phyloP scores from a whole-genome alignment of 2,797 vertebrate genomes.

The Hyperoplus immaculatus region DNA sequence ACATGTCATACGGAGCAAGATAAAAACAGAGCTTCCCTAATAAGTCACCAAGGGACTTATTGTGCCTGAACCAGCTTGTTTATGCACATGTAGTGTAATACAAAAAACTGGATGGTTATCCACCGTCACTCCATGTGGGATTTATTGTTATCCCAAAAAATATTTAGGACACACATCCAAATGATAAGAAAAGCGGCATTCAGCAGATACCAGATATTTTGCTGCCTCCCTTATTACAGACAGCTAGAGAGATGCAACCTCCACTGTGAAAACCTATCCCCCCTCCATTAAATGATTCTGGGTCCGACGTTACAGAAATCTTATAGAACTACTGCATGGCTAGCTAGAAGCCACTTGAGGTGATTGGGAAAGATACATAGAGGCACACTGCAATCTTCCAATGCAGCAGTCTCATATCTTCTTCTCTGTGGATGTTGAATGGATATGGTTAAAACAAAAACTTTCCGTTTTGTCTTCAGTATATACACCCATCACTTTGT shows the following conservation, averaged over 20 bases:
- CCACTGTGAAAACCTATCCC: neutral
- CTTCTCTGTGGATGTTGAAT: neutral
- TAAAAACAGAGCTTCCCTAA: slow-evolving; percentile 28
- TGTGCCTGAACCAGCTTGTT: neutral
- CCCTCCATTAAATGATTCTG: neutral
- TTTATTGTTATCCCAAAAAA: neutral
- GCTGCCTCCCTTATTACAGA: no score
- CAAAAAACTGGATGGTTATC: no score
- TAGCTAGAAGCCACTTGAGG: neutral
- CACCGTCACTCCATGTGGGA: neutral
- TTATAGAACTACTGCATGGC: neutral
- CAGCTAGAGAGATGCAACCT: no score
- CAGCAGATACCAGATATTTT: neutral
- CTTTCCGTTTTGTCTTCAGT: neutral
- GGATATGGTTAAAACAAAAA: neutral
- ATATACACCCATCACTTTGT: neutral
- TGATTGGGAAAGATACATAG: neutral
- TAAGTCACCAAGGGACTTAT: slow-evolving; percentile 34
- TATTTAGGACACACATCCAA: neutral
- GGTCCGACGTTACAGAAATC: neutral
- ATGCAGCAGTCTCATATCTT: neutral
- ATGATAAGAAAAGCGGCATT: neutral
- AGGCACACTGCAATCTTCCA: neutral
- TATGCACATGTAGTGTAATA: neutral
- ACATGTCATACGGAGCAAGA: slow-evolving; percentile 9